Evolutionary conservation across 92 coral and sea anemone species (phyloP).

Genomic region (Paramuricea clavata): DNA sequence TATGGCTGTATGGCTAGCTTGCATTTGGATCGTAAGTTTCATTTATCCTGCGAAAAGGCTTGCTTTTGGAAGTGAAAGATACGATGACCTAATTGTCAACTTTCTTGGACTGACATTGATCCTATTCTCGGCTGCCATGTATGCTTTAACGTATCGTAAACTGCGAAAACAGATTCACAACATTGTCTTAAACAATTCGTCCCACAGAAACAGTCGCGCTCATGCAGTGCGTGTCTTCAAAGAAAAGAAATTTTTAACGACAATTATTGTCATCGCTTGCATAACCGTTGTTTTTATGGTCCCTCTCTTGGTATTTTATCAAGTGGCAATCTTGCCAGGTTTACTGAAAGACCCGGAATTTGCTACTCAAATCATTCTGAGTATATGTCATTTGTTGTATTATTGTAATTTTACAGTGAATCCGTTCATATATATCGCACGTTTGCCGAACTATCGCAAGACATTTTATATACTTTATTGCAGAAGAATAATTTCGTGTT

Average conservation of each 20-base stretch:
- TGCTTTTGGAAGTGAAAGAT: neutral
- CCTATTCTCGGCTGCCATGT: neutral
- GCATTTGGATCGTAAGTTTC: neutral
- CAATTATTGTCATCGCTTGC: neutral
- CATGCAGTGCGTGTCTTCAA: neutral
- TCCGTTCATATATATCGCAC: conserved; percentile 46
- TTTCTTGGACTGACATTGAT: neutral
- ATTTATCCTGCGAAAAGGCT: neutral
- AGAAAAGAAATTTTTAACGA: neutral
- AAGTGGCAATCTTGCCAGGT: neutral
- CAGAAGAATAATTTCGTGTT: neutral
- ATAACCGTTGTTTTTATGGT: neutral
- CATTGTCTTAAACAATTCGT: neutral
- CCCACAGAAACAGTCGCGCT: neutral
- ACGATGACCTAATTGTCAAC: neutral
- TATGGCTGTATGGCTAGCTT: neutral
- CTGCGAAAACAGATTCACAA: neutral
- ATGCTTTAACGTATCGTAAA: neutral
- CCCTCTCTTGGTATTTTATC: neutral
- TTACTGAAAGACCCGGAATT: neutral
- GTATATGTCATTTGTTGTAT: too few species aligned
- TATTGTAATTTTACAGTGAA: conserved; percentile 25
- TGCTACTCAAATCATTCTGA: neutral
- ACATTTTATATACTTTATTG: conserved; percentile 11
- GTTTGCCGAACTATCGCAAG: conserved; percentile 43